Evolutionary conservation across 37 sponge, comb jelly and placozoan species (phyloP).

Genomic region (Halichondria panicea): DNA sequence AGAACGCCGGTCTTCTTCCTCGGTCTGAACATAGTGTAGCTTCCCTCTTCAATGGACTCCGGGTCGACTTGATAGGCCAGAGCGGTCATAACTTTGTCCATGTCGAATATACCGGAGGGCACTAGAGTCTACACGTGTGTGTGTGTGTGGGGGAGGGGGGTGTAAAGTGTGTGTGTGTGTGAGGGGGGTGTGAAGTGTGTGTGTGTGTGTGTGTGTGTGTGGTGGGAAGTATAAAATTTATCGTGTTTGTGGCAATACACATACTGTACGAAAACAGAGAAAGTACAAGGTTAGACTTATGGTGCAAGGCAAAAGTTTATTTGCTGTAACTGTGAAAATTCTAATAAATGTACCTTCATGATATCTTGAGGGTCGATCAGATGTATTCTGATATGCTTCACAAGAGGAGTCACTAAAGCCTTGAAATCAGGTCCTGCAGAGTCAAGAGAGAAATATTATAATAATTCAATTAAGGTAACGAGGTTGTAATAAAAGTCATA

Average conservation of each 20-base stretch:
- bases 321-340: neutral
- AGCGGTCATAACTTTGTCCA: slow-evolving; percentile 88
- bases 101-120: slow-evolving; percentile 80
- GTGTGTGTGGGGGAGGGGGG: no score
- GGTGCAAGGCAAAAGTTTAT: neutral
- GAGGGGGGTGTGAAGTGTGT: no score
- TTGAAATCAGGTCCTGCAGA: slow-evolving; percentile 62
- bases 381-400: slow-evolving; percentile 69
- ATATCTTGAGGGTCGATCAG: slow-evolving; percentile 68
- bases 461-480: no score
- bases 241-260: neutral
- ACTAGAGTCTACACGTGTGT: slow-evolving; percentile 90
- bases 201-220: no score
- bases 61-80: slow-evolving; percentile 98
- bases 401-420: slow-evolving; percentile 53
- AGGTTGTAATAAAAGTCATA: no score
- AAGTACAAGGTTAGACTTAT: neutral
- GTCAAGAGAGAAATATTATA: neutral
- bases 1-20: slow-evolving; percentile 59
- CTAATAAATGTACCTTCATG: slow-evolving; percentile 79
- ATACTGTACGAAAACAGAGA: neutral
- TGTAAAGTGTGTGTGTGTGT: no score
- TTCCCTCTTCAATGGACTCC: slow-evolving; percentile 65
- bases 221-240: neutral
- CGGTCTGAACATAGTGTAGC: slow-evolving; percentile 59